Evolutionary conservation across 2,888 invertebrate genomes (phyloP).

Genomic region (Phaonia tiefii): DNA sequence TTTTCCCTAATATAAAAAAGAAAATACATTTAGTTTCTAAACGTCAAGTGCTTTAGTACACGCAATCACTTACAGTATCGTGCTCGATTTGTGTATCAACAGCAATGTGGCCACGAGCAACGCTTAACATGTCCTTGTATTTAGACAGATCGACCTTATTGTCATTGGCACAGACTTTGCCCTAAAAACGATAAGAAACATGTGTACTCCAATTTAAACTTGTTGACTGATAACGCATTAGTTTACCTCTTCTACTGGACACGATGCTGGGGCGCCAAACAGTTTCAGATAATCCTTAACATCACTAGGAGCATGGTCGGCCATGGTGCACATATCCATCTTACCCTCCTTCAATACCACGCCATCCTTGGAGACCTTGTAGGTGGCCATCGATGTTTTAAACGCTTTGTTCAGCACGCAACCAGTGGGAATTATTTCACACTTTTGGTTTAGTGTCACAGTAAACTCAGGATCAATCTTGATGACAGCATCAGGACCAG

Average conservation of each 20-base stretch:
- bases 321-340: conserved; percentile 79
- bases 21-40: neutral
- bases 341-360: conserved; percentile 80
- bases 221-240: no score
- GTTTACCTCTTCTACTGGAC: conserved; percentile 79
- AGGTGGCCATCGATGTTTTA: conserved; percentile 78
- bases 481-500: conserved; percentile 74
- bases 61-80: conserved; percentile 78
- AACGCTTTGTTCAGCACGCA: conserved; percentile 80
- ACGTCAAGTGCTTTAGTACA: neutral
- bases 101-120: conserved; percentile 79
- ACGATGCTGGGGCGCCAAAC: conserved; percentile 79
- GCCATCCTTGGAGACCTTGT: conserved; percentile 79
- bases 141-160: conserved; percentile 79
- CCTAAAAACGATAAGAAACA: conserved; percentile 68
- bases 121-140: conserved; percentile 80
- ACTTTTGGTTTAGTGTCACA: conserved; percentile 79
- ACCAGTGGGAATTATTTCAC: conserved; percentile 80
- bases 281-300: conserved; percentile 65
- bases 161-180: conserved; percentile 78
- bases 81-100: conserved; percentile 78
- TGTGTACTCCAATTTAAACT: no score
- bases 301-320: conserved; percentile 69
- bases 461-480: conserved; percentile 73
- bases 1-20: conserved; percentile 73